Conservation (phyloP, 1,140 invertebrate species). For the Armadillidium nasatum region DNA sequence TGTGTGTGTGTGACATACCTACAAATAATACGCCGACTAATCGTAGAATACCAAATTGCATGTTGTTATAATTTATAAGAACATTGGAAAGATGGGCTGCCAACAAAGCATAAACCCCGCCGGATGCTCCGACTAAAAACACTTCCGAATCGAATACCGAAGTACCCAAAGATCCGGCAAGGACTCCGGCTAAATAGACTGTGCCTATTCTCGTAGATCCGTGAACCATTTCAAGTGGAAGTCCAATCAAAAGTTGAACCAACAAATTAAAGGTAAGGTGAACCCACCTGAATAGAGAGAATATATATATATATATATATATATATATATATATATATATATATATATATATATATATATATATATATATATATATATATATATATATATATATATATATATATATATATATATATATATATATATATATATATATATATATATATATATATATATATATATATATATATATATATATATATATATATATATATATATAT, state of each 20-base stretch:
- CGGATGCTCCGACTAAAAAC: constrained; percentile 87
- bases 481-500: too few relatives aligned
- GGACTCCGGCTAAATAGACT: constrained; percentile 88
- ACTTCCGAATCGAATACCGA: constrained; percentile 92
- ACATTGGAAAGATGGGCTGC: constrained; percentile 93
- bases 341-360: too few relatives aligned
- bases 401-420: too few relatives aligned
- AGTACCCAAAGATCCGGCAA: constrained; percentile 84
- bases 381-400: too few relatives aligned
- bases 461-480: too few relatives aligned
- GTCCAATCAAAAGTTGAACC: constrained; percentile 82
- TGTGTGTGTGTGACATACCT: too few relatives aligned
- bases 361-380: too few relatives aligned
- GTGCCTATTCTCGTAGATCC: constrained; percentile 79
- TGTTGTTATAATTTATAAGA: constrained; percentile 90
- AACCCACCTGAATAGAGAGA: constrained; percentile 67
- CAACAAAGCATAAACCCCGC: constrained; percentile 82
- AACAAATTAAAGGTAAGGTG: constrained; percentile 91
- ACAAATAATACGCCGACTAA: constrained; percentile 86
- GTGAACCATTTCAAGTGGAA: constrained; percentile 96
- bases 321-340: too few relatives aligned
- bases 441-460: too few relatives aligned
- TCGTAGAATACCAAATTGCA: constrained; percentile 87
- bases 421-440: too few relatives aligned
- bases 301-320: not conserved